A percentile compares a stretch with the other conserved stretches of the same genome.
Evolutionary conservation across 2,113 vertebrate species (phyloP).

Genomic region (Barbus barbus): DNA sequence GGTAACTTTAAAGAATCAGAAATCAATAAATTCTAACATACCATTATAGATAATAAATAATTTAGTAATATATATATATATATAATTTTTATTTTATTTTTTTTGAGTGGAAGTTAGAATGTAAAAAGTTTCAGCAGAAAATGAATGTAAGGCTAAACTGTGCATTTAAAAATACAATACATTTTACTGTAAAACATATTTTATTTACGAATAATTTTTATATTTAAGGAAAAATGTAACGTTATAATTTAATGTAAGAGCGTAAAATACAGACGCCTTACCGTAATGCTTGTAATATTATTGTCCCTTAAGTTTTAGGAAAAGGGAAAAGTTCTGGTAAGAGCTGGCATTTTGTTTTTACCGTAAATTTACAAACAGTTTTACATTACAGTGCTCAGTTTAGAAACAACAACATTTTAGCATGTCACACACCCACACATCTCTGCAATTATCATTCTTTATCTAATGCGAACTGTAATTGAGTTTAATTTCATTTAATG

Average conservation of each 20-base stretch:
- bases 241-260: too few relatives aligned
- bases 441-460: background rate
- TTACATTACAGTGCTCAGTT: background rate
- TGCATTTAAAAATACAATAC: background rate
- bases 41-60: background rate
- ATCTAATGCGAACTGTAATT: background rate
- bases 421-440: background rate
- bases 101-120: too few relatives aligned
- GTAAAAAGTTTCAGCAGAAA: background rate
- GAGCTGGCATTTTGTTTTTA: background rate
- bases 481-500: constrained; percentile 15
- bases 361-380: background rate
- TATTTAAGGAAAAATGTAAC: too few relatives aligned
- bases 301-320: too few relatives aligned
- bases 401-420: background rate
- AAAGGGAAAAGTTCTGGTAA: too few relatives aligned
- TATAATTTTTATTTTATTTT: too few relatives aligned
- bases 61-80: too few relatives aligned
- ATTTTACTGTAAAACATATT: too few relatives aligned
- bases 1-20: background rate
- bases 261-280: background rate
- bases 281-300: background rate
- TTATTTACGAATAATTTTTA: too few relatives aligned
- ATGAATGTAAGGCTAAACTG: background rate
- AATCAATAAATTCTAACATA: background rate